phyloP scores from a whole-genome alignment of 2,113 vertebrate genomes.

The Capra hircus region DNA sequence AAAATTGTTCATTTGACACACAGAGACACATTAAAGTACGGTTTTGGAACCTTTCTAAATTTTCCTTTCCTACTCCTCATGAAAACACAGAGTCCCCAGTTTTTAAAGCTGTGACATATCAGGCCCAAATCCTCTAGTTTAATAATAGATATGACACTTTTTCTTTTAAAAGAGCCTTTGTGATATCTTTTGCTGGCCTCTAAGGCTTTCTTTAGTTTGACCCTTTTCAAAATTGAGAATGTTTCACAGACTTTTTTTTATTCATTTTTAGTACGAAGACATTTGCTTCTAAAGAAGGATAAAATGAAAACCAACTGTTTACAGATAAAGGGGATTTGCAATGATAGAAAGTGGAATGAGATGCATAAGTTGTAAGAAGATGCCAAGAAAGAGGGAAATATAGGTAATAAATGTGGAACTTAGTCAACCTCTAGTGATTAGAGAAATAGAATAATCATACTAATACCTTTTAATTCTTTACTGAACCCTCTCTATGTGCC shows the following conservation, averaged over 20 bases:
- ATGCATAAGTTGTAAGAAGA: neutral
- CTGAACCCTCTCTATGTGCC: neutral
- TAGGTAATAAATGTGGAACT: neutral
- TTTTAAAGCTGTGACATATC: neutral
- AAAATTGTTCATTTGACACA: neutral
- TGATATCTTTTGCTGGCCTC: neutral
- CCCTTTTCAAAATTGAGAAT: neutral
- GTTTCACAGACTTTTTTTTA: neutral
- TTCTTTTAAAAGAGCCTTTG: neutral
- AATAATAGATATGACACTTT: neutral
- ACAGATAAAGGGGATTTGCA: neutral
- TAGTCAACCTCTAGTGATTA: neutral
- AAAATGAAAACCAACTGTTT: neutral
- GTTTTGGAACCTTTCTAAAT: neutral
- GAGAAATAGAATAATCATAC: neutral
- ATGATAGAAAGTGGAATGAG: neutral
- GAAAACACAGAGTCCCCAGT: neutral
- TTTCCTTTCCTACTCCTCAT: neutral
- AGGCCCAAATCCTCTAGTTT: neutral
- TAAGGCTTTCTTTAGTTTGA: neutral
- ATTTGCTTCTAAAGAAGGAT: constrained; percentile 26
- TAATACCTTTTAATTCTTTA: neutral
- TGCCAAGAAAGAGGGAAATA: neutral
- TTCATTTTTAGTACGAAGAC: neutral
- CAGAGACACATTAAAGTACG: neutral